Percentiles rank a stretch among this genome's conserved stretches.
phyloP scores from a whole-genome alignment of 2,888 invertebrate genomes.

The Euproctis similis region DNA sequence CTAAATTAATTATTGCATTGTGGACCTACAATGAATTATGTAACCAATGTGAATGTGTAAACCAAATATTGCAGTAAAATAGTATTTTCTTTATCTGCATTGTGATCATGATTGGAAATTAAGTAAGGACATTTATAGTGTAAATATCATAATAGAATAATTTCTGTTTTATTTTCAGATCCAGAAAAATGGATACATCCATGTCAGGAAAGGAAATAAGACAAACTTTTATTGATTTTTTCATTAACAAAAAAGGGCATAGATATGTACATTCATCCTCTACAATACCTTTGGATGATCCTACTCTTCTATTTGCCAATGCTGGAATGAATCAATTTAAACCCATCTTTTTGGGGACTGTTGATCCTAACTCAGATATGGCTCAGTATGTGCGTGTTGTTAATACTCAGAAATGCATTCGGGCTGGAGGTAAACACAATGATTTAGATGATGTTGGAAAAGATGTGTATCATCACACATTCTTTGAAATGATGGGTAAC shows the following conservation, averaged over 20 bases:
- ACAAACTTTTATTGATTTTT: conserved; percentile 91
- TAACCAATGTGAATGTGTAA: too few relatives aligned
- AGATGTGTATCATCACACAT: conserved; percentile 99
- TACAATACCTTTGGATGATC: conserved; percentile 98
- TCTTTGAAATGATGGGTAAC: conserved; percentile 99
- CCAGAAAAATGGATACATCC: conserved; percentile 65
- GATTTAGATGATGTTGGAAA: conserved; percentile 99
- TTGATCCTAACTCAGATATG: conserved; percentile 97
- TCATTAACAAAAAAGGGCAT: conserved; percentile 86
- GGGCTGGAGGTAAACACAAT: conserved; percentile 99
- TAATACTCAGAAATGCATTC: conserved; percentile 99
- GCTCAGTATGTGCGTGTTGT: conserved; percentile 90
- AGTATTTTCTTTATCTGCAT: too few relatives aligned
- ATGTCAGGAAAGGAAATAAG: conserved; percentile 88
- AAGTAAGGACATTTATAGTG: too few relatives aligned
- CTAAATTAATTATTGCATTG: too few relatives aligned
- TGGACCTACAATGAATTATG: too few relatives aligned
- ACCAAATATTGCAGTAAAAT: too few relatives aligned
- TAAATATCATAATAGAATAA: too few relatives aligned
- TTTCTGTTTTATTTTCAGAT: too few relatives aligned
- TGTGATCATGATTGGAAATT: too few relatives aligned
- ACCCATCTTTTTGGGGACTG: conserved; percentile 97
- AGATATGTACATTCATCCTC: conserved; percentile 98
- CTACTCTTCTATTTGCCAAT: conserved; percentile 97
- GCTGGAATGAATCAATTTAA: conserved; percentile 99